Conservation (phyloP, 2,888 invertebrate genomes). For the Torymus tubicola region DNA sequence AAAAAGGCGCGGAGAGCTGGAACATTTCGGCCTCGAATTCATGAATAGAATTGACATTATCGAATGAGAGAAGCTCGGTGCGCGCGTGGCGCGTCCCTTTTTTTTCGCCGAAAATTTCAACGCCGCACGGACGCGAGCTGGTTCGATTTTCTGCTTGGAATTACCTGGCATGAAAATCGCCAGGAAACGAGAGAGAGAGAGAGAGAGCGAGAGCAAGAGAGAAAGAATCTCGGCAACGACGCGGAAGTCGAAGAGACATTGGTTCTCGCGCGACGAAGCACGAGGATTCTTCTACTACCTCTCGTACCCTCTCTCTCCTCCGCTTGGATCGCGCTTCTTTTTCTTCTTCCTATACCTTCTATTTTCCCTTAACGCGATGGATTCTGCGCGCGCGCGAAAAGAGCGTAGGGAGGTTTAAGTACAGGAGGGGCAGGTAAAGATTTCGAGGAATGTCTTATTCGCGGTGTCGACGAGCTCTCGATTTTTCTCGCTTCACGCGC, state of each 20-base stretch:
- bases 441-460: too few relatives aligned
- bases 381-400: too few relatives aligned
- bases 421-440: too few relatives aligned
- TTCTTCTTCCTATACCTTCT: not conserved
- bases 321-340: not conserved
- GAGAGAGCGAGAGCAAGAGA: slow-evolving; percentile 39
- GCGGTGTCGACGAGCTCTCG: too few relatives aligned
- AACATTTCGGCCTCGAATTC: slow-evolving; percentile 4
- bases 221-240: not conserved
- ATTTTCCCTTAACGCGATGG: too few relatives aligned
- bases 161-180: slow-evolving; percentile 54
- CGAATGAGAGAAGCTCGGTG: slow-evolving; percentile 1
- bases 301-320: too few relatives aligned
- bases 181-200: slow-evolving; percentile 20
- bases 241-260: slow-evolving; percentile 60
- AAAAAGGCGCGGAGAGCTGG: not conserved
- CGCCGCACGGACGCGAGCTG: slow-evolving; percentile 1
- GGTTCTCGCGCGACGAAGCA: slow-evolving; percentile 60
- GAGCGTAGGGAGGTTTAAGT: too few relatives aligned
- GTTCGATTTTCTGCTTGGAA: slow-evolving; percentile 60
- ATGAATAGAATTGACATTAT: slow-evolving; percentile 52
- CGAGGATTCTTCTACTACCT: slow-evolving; percentile 53
- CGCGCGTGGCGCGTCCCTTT: slow-evolving; percentile 1
- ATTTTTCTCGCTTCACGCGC: too few relatives aligned
- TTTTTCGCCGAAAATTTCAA: slow-evolving; percentile 26